Evolutionary conservation across 1,140 invertebrate species (phyloP).

Genomic region (Eupristina koningsbergeri): DNA sequence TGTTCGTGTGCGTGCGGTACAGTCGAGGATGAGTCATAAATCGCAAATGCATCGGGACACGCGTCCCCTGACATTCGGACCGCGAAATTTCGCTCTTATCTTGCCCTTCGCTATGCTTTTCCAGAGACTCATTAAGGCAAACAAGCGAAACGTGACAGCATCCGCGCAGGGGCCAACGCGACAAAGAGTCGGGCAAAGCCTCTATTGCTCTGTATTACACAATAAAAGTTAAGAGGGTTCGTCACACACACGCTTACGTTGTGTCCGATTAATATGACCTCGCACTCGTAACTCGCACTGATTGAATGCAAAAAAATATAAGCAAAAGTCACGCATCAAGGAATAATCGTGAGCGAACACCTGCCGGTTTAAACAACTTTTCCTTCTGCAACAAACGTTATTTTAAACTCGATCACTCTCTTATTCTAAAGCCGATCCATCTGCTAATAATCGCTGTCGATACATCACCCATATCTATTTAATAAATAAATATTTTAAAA

Average conservation of each 20-base stretch:
- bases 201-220: slow-evolving; percentile 39
- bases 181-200: slow-evolving; percentile 30
- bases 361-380: background rate
- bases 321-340: background rate
- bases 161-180: background rate
- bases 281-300: slow-evolving; percentile 57
- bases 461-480: too few species aligned
- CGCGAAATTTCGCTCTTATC: slow-evolving; percentile 38
- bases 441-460: too few species aligned
- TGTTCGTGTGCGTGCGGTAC: background rate
- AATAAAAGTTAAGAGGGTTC: slow-evolving; percentile 36
- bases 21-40: slow-evolving; percentile 53
- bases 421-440: too few species aligned
- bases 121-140: background rate
- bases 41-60: slow-evolving; percentile 45
- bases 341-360: too few species aligned
- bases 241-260: background rate
- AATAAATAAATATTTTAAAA: too few species aligned
- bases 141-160: background rate
- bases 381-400: background rate
- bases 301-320: slow-evolving; percentile 54
- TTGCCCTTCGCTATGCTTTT: background rate
- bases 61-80: background rate
- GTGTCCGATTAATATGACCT: slow-evolving; percentile 61
- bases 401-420: too few species aligned